Base-by-base conservation (phyloP, 2,113 vertebrate species). In the Dromaius novaehollandiae region DNA sequence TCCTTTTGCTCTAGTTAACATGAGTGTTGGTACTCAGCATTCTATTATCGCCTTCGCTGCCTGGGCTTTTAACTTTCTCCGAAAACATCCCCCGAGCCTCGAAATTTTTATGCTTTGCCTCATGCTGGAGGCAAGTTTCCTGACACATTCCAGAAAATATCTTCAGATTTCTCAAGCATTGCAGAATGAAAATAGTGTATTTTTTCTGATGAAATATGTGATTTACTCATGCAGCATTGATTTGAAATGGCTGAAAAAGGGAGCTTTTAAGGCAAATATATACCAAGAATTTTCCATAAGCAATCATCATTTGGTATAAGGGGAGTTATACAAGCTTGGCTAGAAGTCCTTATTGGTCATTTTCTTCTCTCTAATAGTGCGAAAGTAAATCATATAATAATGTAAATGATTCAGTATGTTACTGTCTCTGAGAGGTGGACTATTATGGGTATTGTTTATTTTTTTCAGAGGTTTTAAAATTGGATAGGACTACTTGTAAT, bases 41-140 rank as follows among this genome's bases (percentile, higher is more conserved):
- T 70, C 64, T 58, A 32, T 94, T 88, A 93, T 32, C 55, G 86
- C 38, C 30, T 91, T 66, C 10, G 0, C 9, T 55, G 20, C 68
- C 70, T 19, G 64, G 55, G 36, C 11, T 83, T 80, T 9, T 53
- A 32, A 11, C 30, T 58, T 90, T 86, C 58, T 80, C 44, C 58
- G 30, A 63, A 38, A 93, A 83, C 48, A 85, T 38, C 25, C 91
- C 82, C 22, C 0, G 0, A 93, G 40, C 46, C 36, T 83, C 51
- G 77, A 66, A 83, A 77, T 76, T 58, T 88, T 3, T 88, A 34
- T 77, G 48, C 75, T 86, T 85, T 89, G 42, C 78, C 63, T 90
- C 85, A 77, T 74, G 75, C 71, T 91, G 61, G 50, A 92, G 64
- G 30, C 55, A 93, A 88, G 73, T 40, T 90, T 64, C 30, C 36